Base-by-base conservation (phyloP, 2,113 vertebrate genomes). In the Clarias batrachus region DNA sequence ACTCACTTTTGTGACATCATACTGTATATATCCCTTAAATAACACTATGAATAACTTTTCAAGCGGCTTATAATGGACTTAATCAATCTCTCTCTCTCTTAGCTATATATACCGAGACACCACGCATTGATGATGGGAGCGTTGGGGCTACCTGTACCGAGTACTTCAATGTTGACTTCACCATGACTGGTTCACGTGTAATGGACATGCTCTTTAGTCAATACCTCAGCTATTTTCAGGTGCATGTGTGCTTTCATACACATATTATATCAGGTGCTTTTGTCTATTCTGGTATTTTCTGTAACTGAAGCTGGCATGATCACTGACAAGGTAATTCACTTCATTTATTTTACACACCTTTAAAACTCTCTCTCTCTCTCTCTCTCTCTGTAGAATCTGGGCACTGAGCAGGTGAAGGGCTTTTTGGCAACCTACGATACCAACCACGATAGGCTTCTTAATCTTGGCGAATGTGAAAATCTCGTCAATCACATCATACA, bases 301-400 rank as follows among this genome's bases (percentile, higher is more conserved):
- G 21, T 74, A n/a, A 54, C 74, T 27, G 7, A 56, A 56, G 13
- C 74, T 78, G 74, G 8, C n/a, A 56, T 14, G 37, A 17, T 9
- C 41, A 54, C 23, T 74, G 41, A 25, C 21, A 52, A 48, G 37
- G 19, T 19, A 74, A 37, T 48, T 74, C 48, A 12, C 25, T 13
- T 48, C 6, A 8, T 48, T 48, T 48, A 21, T 48, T 56, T 52
- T 78, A 3, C n/a, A 17, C 76, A 14, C 48, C 54, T 23, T 30
- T 80, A 80, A 80, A 80, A 30, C 13, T 85, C 56, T 88, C 37
- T 80, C 84, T 85, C 63, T 80, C 66, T 82, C 4, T 56, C 48
- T 48, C 30, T 82, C 19, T 87, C 82, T 11, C 78, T 89, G 54
- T 3, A 8, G 3, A 73, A 81, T 0, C 85, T 77, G 41, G 90